Evolutionary conservation across 2,888 invertebrate species (phyloP).

Genomic region (Limnephilus lunatus): DNA sequence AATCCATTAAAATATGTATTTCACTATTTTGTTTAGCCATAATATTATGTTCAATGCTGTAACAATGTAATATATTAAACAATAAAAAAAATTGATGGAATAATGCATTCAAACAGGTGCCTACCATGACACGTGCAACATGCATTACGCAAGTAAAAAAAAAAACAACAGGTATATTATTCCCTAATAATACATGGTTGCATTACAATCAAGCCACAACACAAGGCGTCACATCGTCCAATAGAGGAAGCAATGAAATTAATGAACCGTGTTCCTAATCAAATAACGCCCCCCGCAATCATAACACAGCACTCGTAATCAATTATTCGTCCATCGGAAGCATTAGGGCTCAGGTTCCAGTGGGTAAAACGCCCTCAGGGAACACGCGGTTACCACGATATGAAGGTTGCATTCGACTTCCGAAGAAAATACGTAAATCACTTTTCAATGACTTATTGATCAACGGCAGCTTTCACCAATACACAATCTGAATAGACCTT

Average conservation of each 20-base stretch:
- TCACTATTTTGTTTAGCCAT: no score
- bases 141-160: neutral
- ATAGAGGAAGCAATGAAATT: slow-evolving; percentile 36
- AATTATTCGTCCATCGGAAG: slow-evolving; percentile 9
- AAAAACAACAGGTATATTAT: neutral
- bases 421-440: neutral
- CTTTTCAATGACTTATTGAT: neutral
- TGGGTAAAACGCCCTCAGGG: neutral
- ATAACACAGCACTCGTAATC: slow-evolving; percentile 32
- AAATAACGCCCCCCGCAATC: slow-evolving; percentile 2
- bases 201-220: neutral
- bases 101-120: neutral
- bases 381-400: neutral
- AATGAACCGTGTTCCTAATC: slow-evolving; percentile 29
- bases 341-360: neutral
- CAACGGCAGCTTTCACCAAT: neutral
- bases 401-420: neutral
- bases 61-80: no score
- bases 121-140: neutral
- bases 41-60: no score
- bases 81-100: neutral
- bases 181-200: neutral
- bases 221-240: neutral
- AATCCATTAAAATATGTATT: no score
- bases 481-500: no score